phyloP scores from a whole-genome alignment of 2,888 invertebrate genomes.

The Patella depressa region DNA sequence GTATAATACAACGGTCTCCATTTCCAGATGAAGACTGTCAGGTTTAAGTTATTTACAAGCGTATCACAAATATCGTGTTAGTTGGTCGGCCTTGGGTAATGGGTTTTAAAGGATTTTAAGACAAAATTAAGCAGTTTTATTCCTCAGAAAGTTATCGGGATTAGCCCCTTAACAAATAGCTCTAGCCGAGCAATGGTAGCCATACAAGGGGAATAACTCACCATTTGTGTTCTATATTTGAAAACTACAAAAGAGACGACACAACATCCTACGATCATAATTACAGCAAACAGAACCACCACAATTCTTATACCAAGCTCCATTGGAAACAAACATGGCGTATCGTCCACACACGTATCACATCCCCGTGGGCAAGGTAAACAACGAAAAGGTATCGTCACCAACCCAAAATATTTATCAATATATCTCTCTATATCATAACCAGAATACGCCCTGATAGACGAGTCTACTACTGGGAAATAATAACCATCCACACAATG shows the following conservation, averaged over 20 bases:
- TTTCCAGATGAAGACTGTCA: no score
- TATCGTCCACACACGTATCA: conserved; percentile 59
- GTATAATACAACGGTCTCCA: no score
- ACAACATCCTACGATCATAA: conserved; percentile 39
- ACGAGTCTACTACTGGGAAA: conserved; percentile 58
- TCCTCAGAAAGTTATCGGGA: no score
- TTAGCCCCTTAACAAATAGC: no score
- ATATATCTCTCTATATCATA: conserved; percentile 48
- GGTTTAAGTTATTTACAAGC: no score
- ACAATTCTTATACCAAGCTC: conserved; percentile 39
- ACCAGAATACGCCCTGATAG: conserved; percentile 51
- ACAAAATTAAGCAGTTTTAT: no score
- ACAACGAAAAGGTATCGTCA: conserved; percentile 47
- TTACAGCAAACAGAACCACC: conserved; percentile 45
- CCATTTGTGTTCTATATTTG: conserved; percentile 15
- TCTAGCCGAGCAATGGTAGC: no score
- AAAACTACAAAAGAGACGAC: conserved; percentile 35
- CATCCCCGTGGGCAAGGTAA: conserved; percentile 61
- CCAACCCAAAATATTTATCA: conserved; percentile 29
- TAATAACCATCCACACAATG: conserved; percentile 61
- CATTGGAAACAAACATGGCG: conserved; percentile 59
- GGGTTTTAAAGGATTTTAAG: no score
- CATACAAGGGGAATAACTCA: conserved; percentile 4
- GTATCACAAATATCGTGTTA: no score
- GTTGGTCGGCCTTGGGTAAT: no score